Conservation (phyloP, 2,113 vertebrate species). For the Colistium nudipinnis region DNA sequence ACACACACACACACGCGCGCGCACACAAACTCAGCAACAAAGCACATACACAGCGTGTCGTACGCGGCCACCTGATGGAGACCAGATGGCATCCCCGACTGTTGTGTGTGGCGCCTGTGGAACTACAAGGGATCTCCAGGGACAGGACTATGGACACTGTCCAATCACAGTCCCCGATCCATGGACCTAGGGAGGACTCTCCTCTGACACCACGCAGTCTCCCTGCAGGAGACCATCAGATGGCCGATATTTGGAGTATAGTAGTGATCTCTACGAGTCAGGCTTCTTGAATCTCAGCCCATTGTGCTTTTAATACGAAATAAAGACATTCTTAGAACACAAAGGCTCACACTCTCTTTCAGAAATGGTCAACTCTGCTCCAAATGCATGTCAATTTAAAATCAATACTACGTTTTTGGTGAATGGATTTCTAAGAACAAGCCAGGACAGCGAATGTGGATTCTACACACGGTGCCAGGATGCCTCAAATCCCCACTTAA, state of each 20-base stretch:
- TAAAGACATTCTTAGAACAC: too few species aligned
- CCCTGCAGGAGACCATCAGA: background rate
- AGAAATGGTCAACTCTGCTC: background rate
- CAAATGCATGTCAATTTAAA: background rate
- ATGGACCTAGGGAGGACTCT: constrained; percentile 13
- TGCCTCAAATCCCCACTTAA: too few species aligned
- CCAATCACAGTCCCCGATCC: constrained; percentile 48
- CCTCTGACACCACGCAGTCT: constrained; percentile 2
- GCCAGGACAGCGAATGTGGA: too few species aligned
- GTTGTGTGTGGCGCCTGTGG: constrained; percentile 52
- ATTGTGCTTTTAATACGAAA: too few species aligned
- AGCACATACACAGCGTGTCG: constrained; percentile 18
- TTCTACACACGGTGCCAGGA: too few species aligned
- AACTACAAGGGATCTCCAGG: constrained; percentile 58
- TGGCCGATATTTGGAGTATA: background rate
- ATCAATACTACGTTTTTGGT: background rate
- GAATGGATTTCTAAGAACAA: too few species aligned
- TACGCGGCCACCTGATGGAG: constrained; percentile 50
- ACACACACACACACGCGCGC: constrained; percentile 10
- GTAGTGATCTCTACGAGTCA: background rate
- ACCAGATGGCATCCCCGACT: constrained; percentile 61
- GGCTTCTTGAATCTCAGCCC: background rate
- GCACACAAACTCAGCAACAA: background rate
- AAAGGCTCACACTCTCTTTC: background rate
- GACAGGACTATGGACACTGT: constrained; percentile 46